Evolutionary conservation across 2,888 invertebrate genomes (phyloP).

Genomic region (Pilophorus perplexus): DNA sequence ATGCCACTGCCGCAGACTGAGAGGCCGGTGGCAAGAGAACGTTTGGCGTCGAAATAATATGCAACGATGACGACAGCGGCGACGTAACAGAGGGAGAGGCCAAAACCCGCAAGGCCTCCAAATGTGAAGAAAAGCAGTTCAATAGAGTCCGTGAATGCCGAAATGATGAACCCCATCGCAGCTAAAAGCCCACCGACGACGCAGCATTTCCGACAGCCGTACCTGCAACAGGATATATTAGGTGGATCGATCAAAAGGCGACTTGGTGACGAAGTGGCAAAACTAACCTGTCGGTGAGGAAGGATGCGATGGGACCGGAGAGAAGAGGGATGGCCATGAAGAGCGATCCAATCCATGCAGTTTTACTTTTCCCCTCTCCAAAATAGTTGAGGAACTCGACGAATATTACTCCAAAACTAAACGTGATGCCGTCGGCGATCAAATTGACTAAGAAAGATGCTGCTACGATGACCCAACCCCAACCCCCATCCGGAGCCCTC

Average conservation of each 20-base stretch:
- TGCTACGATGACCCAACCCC: slow-evolving; percentile 90
- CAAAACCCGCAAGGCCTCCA: slow-evolving; percentile 79
- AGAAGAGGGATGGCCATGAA: slow-evolving; percentile 89
- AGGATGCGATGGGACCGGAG: slow-evolving; percentile 81
- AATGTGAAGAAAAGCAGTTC: slow-evolving; percentile 77
- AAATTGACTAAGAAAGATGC: slow-evolving; percentile 86
- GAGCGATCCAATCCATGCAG: slow-evolving; percentile 85
- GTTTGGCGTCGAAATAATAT: slow-evolving; percentile 81
- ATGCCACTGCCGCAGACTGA: slow-evolving; percentile 86
- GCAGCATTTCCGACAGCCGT: slow-evolving; percentile 76
- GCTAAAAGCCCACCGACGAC: slow-evolving; percentile 75
- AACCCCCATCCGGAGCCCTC: slow-evolving; percentile 81
- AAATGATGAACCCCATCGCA: slow-evolving; percentile 72
- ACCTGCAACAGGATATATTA: slow-evolving; percentile 42
- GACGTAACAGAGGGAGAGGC: slow-evolving; percentile 80
- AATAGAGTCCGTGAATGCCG: slow-evolving; percentile 72
- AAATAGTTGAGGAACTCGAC: slow-evolving; percentile 83
- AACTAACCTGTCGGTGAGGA: slow-evolving; percentile 66
- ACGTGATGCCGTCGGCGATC: slow-evolving; percentile 88
- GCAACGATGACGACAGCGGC: slow-evolving; percentile 89
- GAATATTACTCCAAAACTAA: slow-evolving; percentile 87
- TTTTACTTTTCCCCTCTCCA: slow-evolving; percentile 78
- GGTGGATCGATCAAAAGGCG: not conserved
- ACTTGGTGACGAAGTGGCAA: not conserved
- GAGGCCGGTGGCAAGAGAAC: slow-evolving; percentile 81